Evolutionary conservation across 2,888 invertebrate genomes (phyloP).

Genomic region (Drosophila prolongata): DNA sequence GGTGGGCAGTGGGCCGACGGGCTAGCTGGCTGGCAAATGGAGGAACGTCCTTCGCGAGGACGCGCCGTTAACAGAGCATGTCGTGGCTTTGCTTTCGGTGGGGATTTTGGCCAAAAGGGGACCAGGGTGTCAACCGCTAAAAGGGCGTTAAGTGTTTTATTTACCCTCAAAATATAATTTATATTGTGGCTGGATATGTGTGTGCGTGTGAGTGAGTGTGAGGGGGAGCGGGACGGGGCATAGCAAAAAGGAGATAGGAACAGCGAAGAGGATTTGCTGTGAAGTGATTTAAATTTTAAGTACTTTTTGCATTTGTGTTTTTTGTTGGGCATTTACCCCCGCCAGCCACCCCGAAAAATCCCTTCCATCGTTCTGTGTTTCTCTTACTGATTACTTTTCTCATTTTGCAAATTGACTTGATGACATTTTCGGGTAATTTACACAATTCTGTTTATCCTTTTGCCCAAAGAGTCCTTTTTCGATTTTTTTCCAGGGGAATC

Average conservation of each 20-base stretch:
- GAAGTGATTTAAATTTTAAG: constrained; percentile 80
- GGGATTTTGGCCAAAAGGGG: constrained; percentile 8
- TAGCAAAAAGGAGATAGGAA: constrained; percentile 7
- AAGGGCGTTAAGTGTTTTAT: constrained; percentile 80
- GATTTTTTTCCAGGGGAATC: background rate
- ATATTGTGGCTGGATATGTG: constrained; percentile 57
- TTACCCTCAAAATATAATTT: constrained; percentile 79
- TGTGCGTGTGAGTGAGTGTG: constrained; percentile 4
- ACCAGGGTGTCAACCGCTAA: constrained; percentile 71
- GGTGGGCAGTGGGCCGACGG: background rate
- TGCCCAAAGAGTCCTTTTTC: constrained; percentile 1
- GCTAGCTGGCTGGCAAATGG: background rate
- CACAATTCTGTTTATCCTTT: constrained; percentile 51
- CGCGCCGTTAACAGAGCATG: constrained; percentile 75
- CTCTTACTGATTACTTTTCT: constrained; percentile 73
- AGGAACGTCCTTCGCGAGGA: constrained; percentile 47
- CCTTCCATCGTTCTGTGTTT: constrained; percentile 25
- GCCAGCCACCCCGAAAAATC: background rate
- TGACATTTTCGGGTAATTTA: constrained; percentile 78
- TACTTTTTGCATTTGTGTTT: constrained; percentile 70
- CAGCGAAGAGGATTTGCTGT: constrained; percentile 62
- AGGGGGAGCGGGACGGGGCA: background rate
- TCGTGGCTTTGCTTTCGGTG: constrained; percentile 57
- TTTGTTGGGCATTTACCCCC: constrained; percentile 8
- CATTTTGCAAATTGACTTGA: constrained; percentile 77